Conservation (phyloP, 2,797 vertebrate genomes). For the Lacerta agilis region DNA sequence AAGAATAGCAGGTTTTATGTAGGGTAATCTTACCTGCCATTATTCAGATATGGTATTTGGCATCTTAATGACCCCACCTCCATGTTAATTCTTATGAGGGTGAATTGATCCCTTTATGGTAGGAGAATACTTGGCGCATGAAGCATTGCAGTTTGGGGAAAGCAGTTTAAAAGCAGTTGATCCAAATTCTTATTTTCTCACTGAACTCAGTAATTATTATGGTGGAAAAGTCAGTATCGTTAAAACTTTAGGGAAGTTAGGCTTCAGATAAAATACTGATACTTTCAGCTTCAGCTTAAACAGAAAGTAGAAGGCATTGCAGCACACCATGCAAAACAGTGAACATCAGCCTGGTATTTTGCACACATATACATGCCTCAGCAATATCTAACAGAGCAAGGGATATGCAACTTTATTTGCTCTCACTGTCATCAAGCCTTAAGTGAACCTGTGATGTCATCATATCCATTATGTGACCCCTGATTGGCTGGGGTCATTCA, state of each 20-base stretch:
- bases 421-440: not conserved
- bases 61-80: not conserved
- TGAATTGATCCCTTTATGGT: not conserved
- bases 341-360: not conserved
- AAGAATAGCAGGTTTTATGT: not conserved
- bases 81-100: not conserved
- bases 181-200: constrained; percentile 39
- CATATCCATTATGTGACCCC: not conserved
- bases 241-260: constrained; percentile 24
- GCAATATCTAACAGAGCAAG: not conserved
- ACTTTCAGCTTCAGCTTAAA: constrained; percentile 52
- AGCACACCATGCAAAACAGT: not conserved
- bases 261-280: constrained; percentile 57
- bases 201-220: constrained; percentile 39
- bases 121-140: not conserved
- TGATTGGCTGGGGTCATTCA: not conserved
- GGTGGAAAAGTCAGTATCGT: constrained; percentile 40
- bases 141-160: not conserved
- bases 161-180: not conserved
- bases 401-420: not conserved
- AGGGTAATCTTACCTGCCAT: not conserved
- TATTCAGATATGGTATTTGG: no score
- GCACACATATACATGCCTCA: not conserved
- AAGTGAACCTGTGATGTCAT: not conserved
- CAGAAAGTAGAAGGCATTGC: constrained; percentile 7